Evolutionary conservation across 92 coral and sea anemone genomes (phyloP), one percentile per base, ranked within the genome.

Genomic region (Epizoanthus scotinus): DNA sequence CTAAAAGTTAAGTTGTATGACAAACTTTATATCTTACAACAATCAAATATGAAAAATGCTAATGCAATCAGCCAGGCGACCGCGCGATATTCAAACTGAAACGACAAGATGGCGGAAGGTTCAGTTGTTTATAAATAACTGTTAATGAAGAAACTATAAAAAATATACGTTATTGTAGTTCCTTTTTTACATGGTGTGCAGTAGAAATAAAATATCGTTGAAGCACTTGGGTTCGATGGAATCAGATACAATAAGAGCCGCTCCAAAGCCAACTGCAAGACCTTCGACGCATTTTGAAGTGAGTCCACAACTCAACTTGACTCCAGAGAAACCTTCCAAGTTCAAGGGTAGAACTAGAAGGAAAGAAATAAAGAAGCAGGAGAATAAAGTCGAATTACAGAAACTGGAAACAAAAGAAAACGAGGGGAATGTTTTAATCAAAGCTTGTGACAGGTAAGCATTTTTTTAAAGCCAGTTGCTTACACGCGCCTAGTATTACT

Each of bases 261-360:
- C 94, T 6, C 97, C 97, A 19, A 90, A 85, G 68, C 94, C 97
- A 19, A 36, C 77, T 27, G 54, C 72, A 12, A 89, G 84, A 22
- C 82, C 92, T 12, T 72, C 90, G 61, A 78, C 89, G 40, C 67
- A 88, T 63, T 42, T 83, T 42, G 68, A 62, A 15, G 82, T 69
- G 40, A 92, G 86, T 81, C 75, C 94, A 2, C 90, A 85, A 55
- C 73, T 92, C 68, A 86, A 92, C 61, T 88, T 92, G 78, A 92
- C 97, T 31, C 97, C 97, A 4, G 97, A 92, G 64, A 92, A 92
- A 81, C 78, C 83, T 49, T 47, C 86, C 8, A 81, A 70, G 78
- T n/a, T n/a, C n/a, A n/a, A n/a, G 80, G 68, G n/a, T n/a, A n/a
- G n/a, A n/a, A n/a, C n/a, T 36, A 49, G 52, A 64, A 79, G 5